Conservation (phyloP, 2,888 invertebrate genomes). For the Leptopilina myrica region DNA sequence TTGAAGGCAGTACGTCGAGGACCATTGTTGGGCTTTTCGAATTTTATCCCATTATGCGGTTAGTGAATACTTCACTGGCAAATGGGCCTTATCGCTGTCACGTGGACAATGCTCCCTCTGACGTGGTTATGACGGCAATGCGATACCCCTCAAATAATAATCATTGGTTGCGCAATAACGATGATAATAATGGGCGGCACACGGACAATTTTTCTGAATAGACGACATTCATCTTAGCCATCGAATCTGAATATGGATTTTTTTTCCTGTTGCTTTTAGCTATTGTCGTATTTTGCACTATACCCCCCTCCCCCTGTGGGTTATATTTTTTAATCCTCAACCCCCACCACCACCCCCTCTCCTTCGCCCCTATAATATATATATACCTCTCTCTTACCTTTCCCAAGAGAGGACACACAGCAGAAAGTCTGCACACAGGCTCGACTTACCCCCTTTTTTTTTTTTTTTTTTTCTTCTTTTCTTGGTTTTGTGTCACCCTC, state of each 20-base stretch:
- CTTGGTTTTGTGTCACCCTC: slow-evolving; percentile 25
- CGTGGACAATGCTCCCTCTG: slow-evolving; percentile 70
- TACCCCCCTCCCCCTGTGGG: slow-evolving; percentile 21
- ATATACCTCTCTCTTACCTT: slow-evolving; percentile 13
- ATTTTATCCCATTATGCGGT: slow-evolving; percentile 68
- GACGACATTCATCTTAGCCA: slow-evolving; percentile 59
- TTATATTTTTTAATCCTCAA: slow-evolving; percentile 6
- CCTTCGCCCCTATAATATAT: not conserved
- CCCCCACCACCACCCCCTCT: not conserved
- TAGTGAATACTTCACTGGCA: slow-evolving; percentile 64
- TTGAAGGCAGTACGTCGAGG: slow-evolving; percentile 37
- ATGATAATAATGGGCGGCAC: slow-evolving; percentile 67
- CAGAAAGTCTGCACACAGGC: slow-evolving; percentile 23
- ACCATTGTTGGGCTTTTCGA: slow-evolving; percentile 53
- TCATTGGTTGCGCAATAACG: slow-evolving; percentile 58
- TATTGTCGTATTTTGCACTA: slow-evolving; percentile 68
- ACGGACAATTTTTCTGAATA: slow-evolving; percentile 54
- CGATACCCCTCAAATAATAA: slow-evolving; percentile 67
- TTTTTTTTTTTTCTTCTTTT: not conserved
- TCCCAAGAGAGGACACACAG: not conserved
- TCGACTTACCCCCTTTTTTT: slow-evolving; percentile 29
- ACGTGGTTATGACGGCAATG: slow-evolving; percentile 75
- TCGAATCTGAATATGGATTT: slow-evolving; percentile 73
- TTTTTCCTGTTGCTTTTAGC: slow-evolving; percentile 63
- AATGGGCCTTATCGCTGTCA: slow-evolving; percentile 65